Evolutionary conservation across 2,888 invertebrate genomes (phyloP), one percentile per base, ranked within the genome.

Genomic region (Tachina lurida): DNA sequence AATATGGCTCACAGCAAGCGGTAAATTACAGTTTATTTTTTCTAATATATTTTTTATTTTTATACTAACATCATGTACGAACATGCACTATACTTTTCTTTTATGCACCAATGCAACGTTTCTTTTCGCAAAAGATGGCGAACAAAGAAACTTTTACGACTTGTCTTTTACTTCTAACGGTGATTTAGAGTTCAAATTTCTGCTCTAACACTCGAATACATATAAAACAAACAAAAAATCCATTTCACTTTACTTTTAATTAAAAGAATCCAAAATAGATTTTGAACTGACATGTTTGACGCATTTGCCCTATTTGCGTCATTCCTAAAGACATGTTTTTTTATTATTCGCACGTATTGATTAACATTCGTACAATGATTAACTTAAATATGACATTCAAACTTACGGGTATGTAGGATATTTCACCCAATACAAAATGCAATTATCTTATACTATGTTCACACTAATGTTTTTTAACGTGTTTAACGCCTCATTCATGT

Each of bases 1-100:
- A 91, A 85, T 92, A 92, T 89, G 92, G 92, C 79, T 91, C 91
- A 76, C 89, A 90, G 68, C 89, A 90, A 90, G 90, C 91, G 90
- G 92, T 92, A 91, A 92, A 83, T 85, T 89, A 89, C 54, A 43
- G 17, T 56, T 85, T 82, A 52, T 52, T 62, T 84, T 63, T 47
- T 56, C n/a, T 58, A 56, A 45, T 19, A 47, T n/a, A 62, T n/a
- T 1, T 62, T 17, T 1, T 62, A 41, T 17, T 7, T 70, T 80
- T 41, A 4, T 47, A 67, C 60, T 60, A 13, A 10, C 54, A 65
- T 47, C 65, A 19, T 45, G n/a, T 41, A 22, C 19, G 49, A 58
- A 10, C 10, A 17, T 31, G 7, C 31, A 7, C 7, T 54, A 52
- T 19, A 47, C 3, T 17, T 45, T 67, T 60, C 58, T 54, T 31